Evolutionary conservation across 2,113 vertebrate genomes (phyloP).

Genomic region (Hoplias malabaricus): DNA sequence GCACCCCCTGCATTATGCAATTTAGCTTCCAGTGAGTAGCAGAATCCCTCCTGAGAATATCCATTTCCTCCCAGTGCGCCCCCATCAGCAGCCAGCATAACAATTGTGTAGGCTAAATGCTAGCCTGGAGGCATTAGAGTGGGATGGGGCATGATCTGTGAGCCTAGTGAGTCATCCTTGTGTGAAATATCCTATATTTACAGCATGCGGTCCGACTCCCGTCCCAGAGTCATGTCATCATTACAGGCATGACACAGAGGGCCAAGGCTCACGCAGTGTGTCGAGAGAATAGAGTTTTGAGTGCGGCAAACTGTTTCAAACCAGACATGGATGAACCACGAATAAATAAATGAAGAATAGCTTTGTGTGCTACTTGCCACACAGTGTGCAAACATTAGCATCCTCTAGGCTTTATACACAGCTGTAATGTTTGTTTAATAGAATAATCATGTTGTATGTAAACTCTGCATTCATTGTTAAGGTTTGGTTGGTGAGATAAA

Average conservation of each 20-base stretch:
- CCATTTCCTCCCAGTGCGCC: background rate
- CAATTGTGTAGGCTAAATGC: background rate
- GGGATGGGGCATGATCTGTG: slow-evolving; percentile 1
- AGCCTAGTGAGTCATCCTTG: slow-evolving; percentile 8
- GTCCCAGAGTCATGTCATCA: background rate
- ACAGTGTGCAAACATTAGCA: no score
- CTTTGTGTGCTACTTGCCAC: no score
- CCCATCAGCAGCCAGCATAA: background rate
- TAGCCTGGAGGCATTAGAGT: slow-evolving; percentile 2
- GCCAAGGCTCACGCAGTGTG: background rate
- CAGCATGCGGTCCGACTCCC: background rate
- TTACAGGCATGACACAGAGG: slow-evolving; percentile 6
- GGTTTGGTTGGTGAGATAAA: no score
- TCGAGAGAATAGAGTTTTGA: background rate
- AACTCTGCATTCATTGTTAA: no score
- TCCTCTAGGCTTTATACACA: no score
- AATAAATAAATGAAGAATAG: no score
- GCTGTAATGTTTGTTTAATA: no score
- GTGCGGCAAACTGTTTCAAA: background rate
- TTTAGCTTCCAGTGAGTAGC: slow-evolving; percentile 1
- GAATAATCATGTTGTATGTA: no score
- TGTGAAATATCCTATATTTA: slow-evolving; percentile 14
- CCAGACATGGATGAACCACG: background rate
- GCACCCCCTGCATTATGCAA: background rate
- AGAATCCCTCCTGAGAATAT: background rate